Conservation (phyloP, 1,140 invertebrate species). For the Drosophila tropicalis region DNA sequence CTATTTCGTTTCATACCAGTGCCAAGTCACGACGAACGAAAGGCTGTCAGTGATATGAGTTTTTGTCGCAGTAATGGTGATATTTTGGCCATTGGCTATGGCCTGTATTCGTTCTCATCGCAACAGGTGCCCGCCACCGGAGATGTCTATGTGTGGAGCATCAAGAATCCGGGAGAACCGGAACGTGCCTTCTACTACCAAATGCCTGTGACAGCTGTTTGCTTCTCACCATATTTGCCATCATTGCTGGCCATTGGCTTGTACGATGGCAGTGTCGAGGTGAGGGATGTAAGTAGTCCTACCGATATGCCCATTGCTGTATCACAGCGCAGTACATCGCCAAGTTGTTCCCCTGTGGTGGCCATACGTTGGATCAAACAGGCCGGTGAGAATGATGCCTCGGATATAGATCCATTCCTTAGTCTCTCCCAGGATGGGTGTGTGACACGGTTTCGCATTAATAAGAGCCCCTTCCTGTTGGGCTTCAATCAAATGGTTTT, state of each 20-base stretch:
- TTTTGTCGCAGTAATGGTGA: slow-evolving; percentile 87
- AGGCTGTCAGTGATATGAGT: slow-evolving; percentile 85
- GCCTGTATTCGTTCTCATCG: slow-evolving; percentile 84
- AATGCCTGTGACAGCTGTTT: slow-evolving; percentile 88
- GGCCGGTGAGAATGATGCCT: slow-evolving; percentile 67
- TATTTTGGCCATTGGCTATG: slow-evolving; percentile 88
- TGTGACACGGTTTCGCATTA: slow-evolving; percentile 84
- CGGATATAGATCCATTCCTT: slow-evolving; percentile 84
- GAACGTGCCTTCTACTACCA: slow-evolving; percentile 89
- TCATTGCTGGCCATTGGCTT: slow-evolving; percentile 91
- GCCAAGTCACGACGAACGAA: slow-evolving; percentile 52
- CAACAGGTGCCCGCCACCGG: slow-evolving; percentile 60
- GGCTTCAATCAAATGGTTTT: slow-evolving; percentile 86
- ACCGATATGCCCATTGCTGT: slow-evolving; percentile 83
- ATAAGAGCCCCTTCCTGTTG: slow-evolving; percentile 73
- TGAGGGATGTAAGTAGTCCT: slow-evolving; percentile 87
- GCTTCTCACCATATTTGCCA: slow-evolving; percentile 88
- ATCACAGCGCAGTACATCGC: slow-evolving; percentile 85
- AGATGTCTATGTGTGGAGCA: slow-evolving; percentile 89
- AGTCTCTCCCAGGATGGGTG: slow-evolving; percentile 86
- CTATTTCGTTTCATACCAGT: slow-evolving; percentile 86
- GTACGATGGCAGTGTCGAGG: slow-evolving; percentile 89
- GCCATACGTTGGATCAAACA: slow-evolving; percentile 84
- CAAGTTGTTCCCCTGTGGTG: slow-evolving; percentile 88
- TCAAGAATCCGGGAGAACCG: slow-evolving; percentile 93